These are phyloP conservation scores for Galago senegalensis DNA, from an alignment of 2,797 vertebrate species.

Conservation along the genomic window DNA sequence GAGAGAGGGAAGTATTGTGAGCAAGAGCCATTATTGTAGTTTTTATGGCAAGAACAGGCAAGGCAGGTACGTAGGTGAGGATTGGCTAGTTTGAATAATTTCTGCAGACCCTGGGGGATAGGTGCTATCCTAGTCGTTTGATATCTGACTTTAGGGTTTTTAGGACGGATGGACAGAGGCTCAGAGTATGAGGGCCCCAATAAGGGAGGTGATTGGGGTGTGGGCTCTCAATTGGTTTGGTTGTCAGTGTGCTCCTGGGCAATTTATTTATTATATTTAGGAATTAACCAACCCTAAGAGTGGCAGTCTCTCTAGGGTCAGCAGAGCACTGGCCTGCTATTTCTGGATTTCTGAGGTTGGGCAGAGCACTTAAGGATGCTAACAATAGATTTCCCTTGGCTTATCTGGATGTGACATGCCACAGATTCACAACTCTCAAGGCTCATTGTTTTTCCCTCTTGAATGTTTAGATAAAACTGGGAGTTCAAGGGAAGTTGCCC, in stretches of 20 bases:
- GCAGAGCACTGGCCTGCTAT: neutral
- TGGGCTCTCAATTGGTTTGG: neutral
- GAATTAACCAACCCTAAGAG: neutral
- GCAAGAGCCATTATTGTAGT: neutral
- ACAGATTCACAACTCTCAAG: neutral
- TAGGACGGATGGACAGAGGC: neutral
- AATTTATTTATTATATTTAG: neutral
- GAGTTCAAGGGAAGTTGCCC: neutral
- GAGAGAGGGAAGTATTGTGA: neutral
- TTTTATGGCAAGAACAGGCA: neutral
- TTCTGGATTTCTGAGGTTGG: conserved; percentile 24
- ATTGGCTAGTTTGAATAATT: neutral
- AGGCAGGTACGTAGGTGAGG: neutral
- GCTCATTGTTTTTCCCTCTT: conserved; percentile 14
- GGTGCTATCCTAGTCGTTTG: neutral
- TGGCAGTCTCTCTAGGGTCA: neutral
- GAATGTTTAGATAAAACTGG: conserved; percentile 13
- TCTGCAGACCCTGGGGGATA: neutral
- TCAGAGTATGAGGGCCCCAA: neutral
- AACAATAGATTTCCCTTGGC: neutral
- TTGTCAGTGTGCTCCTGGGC: neutral
- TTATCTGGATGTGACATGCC: neutral
- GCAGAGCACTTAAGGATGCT: neutral
- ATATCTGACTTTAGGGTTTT: neutral
- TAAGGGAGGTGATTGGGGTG: neutral